Evolutionary conservation across 2,113 vertebrate genomes (phyloP).

Genomic region (Talpa occidentalis): DNA sequence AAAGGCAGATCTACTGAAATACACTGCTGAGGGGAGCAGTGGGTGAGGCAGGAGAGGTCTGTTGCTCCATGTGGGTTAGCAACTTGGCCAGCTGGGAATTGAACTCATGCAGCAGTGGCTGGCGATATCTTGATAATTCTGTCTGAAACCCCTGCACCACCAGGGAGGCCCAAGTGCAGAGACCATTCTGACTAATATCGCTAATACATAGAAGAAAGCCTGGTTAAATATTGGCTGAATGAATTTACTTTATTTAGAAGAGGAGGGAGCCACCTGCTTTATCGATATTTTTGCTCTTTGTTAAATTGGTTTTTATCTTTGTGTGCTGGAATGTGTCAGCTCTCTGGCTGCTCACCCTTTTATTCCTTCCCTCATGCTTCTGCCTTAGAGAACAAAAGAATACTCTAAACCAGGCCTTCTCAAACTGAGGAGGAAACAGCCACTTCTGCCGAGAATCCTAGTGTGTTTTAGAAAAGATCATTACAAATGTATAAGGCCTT

Average conservation of each 20-base stretch:
- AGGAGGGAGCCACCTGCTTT: neutral
- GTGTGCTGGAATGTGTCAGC: neutral
- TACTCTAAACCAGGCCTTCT: neutral
- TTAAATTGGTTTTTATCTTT: neutral
- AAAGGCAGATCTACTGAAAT: no score
- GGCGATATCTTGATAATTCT: no score
- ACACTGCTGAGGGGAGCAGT: no score
- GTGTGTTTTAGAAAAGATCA: neutral
- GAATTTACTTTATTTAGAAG: neutral
- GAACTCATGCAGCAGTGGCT: no score
- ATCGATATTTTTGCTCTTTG: neutral
- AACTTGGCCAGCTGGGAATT: no score
- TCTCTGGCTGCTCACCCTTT: neutral
- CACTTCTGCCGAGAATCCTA: neutral
- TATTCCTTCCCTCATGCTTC: neutral
- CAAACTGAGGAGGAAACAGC: neutral
- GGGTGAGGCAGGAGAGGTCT: no score
- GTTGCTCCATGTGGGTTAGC: no score
- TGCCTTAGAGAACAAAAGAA: slow-evolving; percentile 12
- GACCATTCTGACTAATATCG: neutral
- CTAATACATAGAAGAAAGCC: neutral
- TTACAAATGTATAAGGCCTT: neutral
- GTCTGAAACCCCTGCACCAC: no score
- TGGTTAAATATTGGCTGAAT: neutral
- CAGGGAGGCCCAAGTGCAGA: no score